Conservation (phyloP, 2,888 invertebrate species). For the Melikaiella ostensackeni region DNA sequence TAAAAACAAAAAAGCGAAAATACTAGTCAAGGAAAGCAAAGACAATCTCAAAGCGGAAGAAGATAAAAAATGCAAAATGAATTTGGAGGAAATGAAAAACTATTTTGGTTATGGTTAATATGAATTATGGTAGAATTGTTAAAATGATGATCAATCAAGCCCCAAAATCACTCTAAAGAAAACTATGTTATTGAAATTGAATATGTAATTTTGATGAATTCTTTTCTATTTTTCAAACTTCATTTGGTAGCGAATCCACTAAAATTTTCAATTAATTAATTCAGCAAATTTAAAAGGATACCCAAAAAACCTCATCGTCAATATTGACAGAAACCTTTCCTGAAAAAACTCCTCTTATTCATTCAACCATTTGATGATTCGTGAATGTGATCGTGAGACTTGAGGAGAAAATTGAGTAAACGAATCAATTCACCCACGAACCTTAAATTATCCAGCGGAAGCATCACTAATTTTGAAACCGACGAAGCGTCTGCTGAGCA, state of each 20-base stretch:
- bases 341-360: slow-evolving; percentile 15
- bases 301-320: background rate
- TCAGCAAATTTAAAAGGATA: slow-evolving; percentile 10
- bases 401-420: slow-evolving; percentile 7
- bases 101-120: too few species aligned
- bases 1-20: too few species aligned
- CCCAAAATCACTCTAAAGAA: too few species aligned
- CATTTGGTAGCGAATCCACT: background rate
- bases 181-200: too few species aligned
- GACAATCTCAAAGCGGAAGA: too few species aligned
- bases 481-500: slow-evolving; percentile 15
- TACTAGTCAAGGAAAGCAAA: too few species aligned
- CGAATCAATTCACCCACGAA: slow-evolving; percentile 35
- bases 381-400: background rate
- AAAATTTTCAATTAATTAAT: slow-evolving; percentile 3
- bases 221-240: background rate
- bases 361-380: slow-evolving; percentile 4
- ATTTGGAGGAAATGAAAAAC: too few species aligned
- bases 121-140: background rate
- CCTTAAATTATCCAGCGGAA: slow-evolving; percentile 27
- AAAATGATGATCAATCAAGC: background rate
- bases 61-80: too few species aligned
- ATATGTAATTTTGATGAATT: background rate
- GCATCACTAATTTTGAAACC: slow-evolving; percentile 32
- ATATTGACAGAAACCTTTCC: slow-evolving; percentile 26